phyloP scores from a whole-genome alignment of 2,797 vertebrate genomes.

The Acrossocheilus wenchowensis region DNA sequence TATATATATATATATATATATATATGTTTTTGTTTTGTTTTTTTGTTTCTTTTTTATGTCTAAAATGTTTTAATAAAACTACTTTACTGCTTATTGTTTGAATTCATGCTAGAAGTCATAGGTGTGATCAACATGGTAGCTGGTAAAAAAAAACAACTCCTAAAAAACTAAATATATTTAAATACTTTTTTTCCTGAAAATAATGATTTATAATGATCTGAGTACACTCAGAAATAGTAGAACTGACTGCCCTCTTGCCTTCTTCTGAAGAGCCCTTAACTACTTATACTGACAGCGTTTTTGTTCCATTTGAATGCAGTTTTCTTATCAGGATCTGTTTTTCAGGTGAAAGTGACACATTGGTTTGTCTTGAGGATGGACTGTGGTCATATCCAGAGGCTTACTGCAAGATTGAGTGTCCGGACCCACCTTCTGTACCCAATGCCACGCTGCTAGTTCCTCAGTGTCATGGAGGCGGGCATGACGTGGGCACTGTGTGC shows the following conservation, averaged over 20 bases:
- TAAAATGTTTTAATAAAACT: not conserved
- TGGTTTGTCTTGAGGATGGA: conserved; percentile 91
- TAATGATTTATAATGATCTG: too few relatives aligned
- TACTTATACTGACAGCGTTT: not conserved
- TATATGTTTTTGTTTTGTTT: too few relatives aligned
- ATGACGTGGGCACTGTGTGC: conserved; percentile 88
- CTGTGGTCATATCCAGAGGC: conserved; percentile 97
- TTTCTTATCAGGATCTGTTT: conserved; percentile 16
- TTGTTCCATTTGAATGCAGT: not conserved
- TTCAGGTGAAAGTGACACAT: conserved; percentile 85
- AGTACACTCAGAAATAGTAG: too few relatives aligned
- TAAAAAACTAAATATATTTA: too few relatives aligned
- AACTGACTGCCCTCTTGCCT: not conserved
- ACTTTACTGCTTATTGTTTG: not conserved
- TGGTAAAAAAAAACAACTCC: too few relatives aligned
- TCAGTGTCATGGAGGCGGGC: conserved; percentile 81
- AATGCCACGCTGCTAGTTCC: conserved; percentile 83
- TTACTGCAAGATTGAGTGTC: conserved; percentile 94
- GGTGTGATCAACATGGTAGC: not conserved
- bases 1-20: too few relatives aligned
- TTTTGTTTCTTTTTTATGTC: too few relatives aligned
- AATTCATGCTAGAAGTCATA: not conserved
- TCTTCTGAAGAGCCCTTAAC: not conserved
- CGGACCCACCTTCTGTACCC: conserved; percentile 73
- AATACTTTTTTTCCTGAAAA: too few relatives aligned